phyloP scores from a whole-genome alignment of 2,113 vertebrate species.

The Bungarus multicinctus region DNA sequence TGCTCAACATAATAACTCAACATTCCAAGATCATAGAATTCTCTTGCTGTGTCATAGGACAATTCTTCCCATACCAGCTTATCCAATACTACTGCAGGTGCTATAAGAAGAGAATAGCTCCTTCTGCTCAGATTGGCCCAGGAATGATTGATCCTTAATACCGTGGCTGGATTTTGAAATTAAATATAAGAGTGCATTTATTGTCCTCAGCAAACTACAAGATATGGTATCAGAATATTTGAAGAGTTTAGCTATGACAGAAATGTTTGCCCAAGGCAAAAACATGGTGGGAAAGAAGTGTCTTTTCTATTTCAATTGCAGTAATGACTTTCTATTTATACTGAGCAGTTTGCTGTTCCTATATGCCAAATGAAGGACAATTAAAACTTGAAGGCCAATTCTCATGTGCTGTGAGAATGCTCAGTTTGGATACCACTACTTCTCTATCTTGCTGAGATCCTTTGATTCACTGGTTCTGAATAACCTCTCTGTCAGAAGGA shows the following conservation, averaged over 20 bases:
- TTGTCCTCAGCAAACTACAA: neutral
- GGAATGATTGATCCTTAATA: neutral
- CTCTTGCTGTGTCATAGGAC: neutral
- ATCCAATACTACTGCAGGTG: neutral
- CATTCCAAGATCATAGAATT: neutral
- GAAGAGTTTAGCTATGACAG: neutral
- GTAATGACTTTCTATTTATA: neutral
- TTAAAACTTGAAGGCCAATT: neutral
- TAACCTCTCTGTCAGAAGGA: neutral
- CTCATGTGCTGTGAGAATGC: neutral
- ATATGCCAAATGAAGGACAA: neutral
- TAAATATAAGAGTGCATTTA: neutral
- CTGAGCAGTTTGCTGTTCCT: neutral
- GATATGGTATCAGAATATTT: neutral
- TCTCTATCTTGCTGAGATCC: neutral
- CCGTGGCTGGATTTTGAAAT: neutral
- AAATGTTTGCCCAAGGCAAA: neutral
- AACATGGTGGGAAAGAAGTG: neutral
- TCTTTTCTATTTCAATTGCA: neutral
- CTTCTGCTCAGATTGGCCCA: neutral
- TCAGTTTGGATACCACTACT: neutral
- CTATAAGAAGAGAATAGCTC: too few relatives aligned
- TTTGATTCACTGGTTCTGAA: neutral
- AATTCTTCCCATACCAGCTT: neutral
- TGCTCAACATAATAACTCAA: neutral